These are phyloP conservation scores for Burhinus oedicnemus DNA, from an alignment of 2,113 vertebrate species.

Conservation along the genomic window DNA sequence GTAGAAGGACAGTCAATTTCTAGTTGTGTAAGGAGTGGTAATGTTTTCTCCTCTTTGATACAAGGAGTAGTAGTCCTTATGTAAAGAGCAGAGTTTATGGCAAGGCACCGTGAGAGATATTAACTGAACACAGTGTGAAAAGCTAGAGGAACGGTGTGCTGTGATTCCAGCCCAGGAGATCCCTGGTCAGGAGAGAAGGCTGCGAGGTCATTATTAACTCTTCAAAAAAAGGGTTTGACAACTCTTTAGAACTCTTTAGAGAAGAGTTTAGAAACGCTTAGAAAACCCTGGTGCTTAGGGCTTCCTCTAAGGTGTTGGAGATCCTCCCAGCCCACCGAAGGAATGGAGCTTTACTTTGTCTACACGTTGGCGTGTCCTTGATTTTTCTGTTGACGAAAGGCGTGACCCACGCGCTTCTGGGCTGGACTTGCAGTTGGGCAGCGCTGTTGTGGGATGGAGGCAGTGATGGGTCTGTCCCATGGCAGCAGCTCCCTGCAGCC, in stretches of 20 bases:
- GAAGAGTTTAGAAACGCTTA: not conserved
- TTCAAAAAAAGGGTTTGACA: not conserved
- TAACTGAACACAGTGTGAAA: not conserved
- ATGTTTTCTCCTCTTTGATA: not conserved
- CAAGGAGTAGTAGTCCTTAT: not conserved
- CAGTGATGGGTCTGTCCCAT: not conserved
- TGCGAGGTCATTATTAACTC: accelerated
- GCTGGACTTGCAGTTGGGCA: not conserved
- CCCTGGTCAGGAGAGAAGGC: not conserved
- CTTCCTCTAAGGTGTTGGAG: not conserved
- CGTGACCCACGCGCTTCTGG: accelerated
- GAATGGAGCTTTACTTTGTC: no score
- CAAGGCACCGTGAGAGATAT: accelerated
- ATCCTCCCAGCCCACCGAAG: not conserved
- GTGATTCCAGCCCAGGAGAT: not conserved
- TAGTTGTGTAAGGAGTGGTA: not conserved
- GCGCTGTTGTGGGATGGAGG: accelerated
- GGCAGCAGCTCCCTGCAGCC: not conserved
- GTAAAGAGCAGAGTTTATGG: not conserved
- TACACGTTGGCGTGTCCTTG: accelerated
- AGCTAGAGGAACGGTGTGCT: accelerated
- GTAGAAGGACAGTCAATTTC: slow-evolving; percentile 28
- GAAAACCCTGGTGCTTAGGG: not conserved
- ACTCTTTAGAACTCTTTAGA: not conserved
- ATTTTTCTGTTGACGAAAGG: not conserved